phyloP scores from a whole-genome alignment of 2,113 vertebrate genomes.

The Azemiops feae region DNA sequence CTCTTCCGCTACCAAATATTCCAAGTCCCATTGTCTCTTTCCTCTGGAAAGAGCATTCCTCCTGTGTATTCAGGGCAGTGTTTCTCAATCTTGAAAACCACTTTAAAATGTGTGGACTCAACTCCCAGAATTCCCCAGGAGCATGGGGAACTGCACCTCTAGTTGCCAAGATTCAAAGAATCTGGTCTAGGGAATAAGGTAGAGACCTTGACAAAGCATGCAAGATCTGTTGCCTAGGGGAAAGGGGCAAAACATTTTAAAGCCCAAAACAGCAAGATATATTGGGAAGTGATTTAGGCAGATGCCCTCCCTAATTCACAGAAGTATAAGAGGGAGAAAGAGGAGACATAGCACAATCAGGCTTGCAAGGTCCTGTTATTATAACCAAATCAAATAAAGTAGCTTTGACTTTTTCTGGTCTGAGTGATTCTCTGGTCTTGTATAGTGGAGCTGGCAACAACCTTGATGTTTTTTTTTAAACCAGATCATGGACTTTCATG shows the following conservation, averaged over 20 bases:
- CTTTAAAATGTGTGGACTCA: not conserved
- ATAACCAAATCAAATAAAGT: not conserved
- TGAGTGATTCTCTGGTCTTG: not conserved
- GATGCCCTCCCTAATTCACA: not conserved
- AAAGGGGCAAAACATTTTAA: not conserved
- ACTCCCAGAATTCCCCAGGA: not conserved
- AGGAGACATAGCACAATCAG: not conserved
- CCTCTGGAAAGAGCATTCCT: not conserved
- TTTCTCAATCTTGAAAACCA: not conserved
- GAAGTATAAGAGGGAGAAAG: not conserved
- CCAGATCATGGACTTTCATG: conserved; percentile 38
- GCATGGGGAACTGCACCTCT: not conserved
- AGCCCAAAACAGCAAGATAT: not conserved
- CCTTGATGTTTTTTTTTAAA: not conserved
- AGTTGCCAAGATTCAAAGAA: not conserved
- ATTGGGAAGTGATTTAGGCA: not conserved
- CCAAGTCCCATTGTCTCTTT: not conserved
- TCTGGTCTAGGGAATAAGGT: not conserved
- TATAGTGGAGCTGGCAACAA: not conserved
- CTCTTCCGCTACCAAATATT: not conserved
- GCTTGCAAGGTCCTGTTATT: not conserved
- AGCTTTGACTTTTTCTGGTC: not conserved
- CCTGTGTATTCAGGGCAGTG: not conserved
- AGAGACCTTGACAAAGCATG: not conserved
- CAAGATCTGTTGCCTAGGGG: not conserved